Evolutionary conservation across 2,888 invertebrate genomes (phyloP), one percentile per base, ranked within the genome.

Genomic region (Thymelicus sylvestris): DNA sequence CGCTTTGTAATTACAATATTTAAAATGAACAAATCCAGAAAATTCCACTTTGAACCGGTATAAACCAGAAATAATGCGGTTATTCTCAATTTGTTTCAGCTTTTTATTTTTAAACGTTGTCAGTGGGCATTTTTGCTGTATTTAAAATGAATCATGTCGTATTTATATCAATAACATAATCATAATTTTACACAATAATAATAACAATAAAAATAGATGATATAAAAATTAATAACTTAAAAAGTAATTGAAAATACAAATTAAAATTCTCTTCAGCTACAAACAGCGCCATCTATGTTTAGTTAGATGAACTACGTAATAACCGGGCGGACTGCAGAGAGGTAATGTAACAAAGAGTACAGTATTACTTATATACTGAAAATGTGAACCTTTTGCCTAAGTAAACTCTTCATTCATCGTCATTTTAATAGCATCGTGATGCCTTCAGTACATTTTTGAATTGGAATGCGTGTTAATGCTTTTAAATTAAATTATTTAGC

Each of bases 1-100:
- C 48, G 69, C 63, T 64, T 64, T 48, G 55, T 69, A 48, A 63
- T 63, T 48, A 62, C n/a, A 5, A 68, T 68, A 61, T 63, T 68
- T 47, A 47, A 68, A 67, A 61, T 38, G 64, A 59, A 52, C 38
- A 13, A 48, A 10, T 48, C 7, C 31, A 6, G 31, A 41, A 48
- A 66, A 57, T 66, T 24, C 44, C 48, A 24, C 19, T 57, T 24
- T 57, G 8, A 7, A 24, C 50, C 38, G 8, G 8, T 15, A 38
- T 50, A 50, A 63, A 64, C 44, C 24, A 8, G 15, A 50, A 64
- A 55, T 55, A 12, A 55, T 55, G 24, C 2, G 12, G 19, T 12
- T 55, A 55, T 24, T 24, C 31, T 24, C 31, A 55, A 55, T 55
- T 55, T 55, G 10, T 10, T 24, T 55, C 24, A 24, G 12, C 24